phyloP scores from a whole-genome alignment of 2,797 vertebrate species.

The Emys orbicularis region DNA sequence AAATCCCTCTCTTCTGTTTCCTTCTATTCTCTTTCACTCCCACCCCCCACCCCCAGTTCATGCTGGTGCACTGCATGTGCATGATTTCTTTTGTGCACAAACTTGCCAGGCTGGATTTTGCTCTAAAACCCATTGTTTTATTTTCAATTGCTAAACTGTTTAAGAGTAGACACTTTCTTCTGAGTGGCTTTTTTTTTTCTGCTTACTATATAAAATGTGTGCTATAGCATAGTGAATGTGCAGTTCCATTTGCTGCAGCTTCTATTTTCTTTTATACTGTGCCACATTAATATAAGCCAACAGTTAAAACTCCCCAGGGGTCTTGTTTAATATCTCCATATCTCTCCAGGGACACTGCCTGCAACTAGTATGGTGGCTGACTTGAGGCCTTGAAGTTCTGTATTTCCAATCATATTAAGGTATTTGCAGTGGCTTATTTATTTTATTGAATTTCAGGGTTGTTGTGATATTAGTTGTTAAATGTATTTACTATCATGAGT shows the following conservation, averaged over 20 bases:
- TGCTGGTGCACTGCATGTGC: neutral
- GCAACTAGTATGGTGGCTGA: neutral
- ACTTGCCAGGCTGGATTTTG: neutral
- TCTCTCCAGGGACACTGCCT: neutral
- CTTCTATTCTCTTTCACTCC: neutral
- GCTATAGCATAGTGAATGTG: accelerated
- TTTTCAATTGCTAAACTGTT: neutral
- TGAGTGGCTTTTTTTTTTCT: neutral
- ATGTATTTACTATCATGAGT: neutral
- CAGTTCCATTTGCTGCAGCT: neutral
- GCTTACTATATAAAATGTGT: neutral
- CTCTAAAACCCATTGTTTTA: neutral
- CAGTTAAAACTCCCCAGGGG: neutral
- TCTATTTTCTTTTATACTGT: neutral
- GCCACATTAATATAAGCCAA: neutral
- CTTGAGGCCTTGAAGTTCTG: neutral
- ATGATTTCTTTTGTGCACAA: neutral
- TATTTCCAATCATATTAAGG: neutral
- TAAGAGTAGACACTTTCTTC: neutral
- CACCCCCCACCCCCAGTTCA: too few relatives aligned
- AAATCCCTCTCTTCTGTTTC: neutral
- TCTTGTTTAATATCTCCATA: neutral
- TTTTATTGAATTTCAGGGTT: neutral
- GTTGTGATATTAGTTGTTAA: neutral
- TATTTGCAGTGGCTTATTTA: neutral